Conservation (phyloP, 2,888 invertebrate genomes). For the Gryllus longicercus region DNA sequence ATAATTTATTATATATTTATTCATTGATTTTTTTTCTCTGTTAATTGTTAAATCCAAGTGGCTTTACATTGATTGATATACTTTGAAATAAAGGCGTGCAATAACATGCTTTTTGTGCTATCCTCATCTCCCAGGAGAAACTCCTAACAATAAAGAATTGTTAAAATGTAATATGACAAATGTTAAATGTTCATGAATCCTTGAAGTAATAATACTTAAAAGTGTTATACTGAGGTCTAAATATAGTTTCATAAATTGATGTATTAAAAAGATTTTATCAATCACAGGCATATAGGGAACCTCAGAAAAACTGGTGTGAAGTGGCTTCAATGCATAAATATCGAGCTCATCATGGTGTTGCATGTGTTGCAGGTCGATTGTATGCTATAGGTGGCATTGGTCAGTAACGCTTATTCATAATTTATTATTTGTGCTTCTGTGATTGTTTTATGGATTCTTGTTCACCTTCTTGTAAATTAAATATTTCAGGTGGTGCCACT, state of each 20-base stretch:
- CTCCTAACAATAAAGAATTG: too few relatives aligned
- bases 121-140: too few relatives aligned
- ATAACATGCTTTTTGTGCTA: too few relatives aligned
- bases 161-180: background rate
- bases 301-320: constrained; percentile 41
- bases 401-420: constrained; percentile 24
- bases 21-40: too few relatives aligned
- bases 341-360: constrained; percentile 42
- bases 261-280: background rate
- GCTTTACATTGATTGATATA: too few relatives aligned
- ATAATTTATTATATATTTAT: too few relatives aligned
- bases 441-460: background rate
- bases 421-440: background rate
- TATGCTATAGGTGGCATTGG: constrained; percentile 43
- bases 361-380: constrained; percentile 41
- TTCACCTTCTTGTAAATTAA: background rate
- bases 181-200: too few relatives aligned
- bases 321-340: constrained; percentile 40
- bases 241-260: background rate
- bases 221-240: background rate
- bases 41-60: too few relatives aligned
- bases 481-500: constrained; percentile 38
- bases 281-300: constrained; percentile 41
- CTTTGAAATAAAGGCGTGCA: too few relatives aligned
- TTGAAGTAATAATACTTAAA: background rate